Conservation (phyloP, 2,888 invertebrate species). For the Falcaria lacertinaria region DNA sequence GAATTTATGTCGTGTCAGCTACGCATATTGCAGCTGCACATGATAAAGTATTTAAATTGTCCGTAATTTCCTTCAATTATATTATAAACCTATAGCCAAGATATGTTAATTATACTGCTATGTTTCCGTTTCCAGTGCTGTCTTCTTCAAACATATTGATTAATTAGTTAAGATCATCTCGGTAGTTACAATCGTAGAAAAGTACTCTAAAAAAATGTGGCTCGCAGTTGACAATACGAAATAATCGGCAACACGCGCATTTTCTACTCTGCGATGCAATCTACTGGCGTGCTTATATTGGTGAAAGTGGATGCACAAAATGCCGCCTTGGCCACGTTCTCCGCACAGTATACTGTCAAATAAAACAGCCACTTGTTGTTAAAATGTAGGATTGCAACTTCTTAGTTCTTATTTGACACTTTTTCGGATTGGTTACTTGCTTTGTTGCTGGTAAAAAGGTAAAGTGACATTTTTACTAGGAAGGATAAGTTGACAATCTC, state of each 20-base stretch:
- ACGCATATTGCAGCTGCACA: no score
- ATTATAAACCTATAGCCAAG: no score
- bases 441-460: no score
- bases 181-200: no score
- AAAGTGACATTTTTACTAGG: no score
- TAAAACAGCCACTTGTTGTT: slow-evolving; percentile 22
- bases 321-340: slow-evolving; percentile 41
- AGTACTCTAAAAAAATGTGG: slow-evolving; percentile 1
- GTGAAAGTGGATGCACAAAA: slow-evolving; percentile 72
- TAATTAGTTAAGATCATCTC: no score
- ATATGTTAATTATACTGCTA: no score
- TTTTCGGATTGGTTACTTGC: no score
- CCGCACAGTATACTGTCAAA: slow-evolving; percentile 35
- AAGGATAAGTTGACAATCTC: slow-evolving; percentile 26
- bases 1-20: slow-evolving; percentile 31
- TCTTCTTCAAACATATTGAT: no score
- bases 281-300: slow-evolving; percentile 61
- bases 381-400: slow-evolving; percentile 22
- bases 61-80: no score
- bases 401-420: not conserved
- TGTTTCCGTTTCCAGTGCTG: no score
- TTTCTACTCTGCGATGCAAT: slow-evolving; percentile 49
- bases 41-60: no score
- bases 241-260: slow-evolving; percentile 35
- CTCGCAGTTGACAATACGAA: slow-evolving; percentile 28